Evolutionary conservation across 2,797 vertebrate genomes (phyloP), one percentile per base, ranked within the genome.

Genomic region (Eleutherodactylus coqui): DNA sequence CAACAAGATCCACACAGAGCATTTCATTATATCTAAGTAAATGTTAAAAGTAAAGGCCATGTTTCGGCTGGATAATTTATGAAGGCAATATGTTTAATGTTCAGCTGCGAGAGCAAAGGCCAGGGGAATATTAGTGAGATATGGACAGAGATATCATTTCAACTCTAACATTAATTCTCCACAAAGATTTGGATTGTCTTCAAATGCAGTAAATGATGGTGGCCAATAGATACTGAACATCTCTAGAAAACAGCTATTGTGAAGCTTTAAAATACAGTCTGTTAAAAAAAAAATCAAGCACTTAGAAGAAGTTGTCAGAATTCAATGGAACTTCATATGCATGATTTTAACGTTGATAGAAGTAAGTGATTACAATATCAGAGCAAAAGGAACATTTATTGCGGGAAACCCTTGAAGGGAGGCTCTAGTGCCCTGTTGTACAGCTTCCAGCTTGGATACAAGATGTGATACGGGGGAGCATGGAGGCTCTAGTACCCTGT

Each of bases 41-140:
- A 81, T 60, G 53, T 60, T 73, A 83, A 73, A 83, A 83, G 82
- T 36, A 69, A 85, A 85, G 76, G 76, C 64, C 67, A 79, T 55
- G 51, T 38, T 85, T 72, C 32, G 58, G 36, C 51, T 27, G 24
- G 36, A 85, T 85, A 85, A 85, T 79, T 85, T 72, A 75, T 79
- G 49, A 27, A 45, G 49, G 34, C 36, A 53, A 78, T 85, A 67
- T 70, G 70, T 70, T 79, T 69, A 55, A 78, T 79, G 47, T 78
- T 85, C n/a, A 79, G n/a, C 76, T 32, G 64, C 64, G 13, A 85
- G 76, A 85, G 76, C 83, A 85, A 85, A 79, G 84, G 75, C 32
- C 83, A 85, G 64, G 75, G 51, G 67, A 72, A 85, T 70, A 70
- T 79, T 85, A 79, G 83, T 79, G 64, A 58, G 16, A 69, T 79